Conservation (phyloP, 2,888 invertebrate species). For the Pollenia labialis region DNA sequence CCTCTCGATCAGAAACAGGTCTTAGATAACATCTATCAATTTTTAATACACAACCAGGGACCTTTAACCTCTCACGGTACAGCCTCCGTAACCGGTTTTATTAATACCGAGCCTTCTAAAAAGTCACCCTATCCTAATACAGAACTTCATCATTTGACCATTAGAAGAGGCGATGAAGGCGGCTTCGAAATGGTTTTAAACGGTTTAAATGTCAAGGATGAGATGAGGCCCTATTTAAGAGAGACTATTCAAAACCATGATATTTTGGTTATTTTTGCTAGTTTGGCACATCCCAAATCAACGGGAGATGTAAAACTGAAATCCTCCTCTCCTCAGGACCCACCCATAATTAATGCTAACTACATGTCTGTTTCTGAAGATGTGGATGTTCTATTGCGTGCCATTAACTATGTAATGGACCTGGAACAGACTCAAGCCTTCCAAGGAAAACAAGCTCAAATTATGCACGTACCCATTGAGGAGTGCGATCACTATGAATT, state of each 20-base stretch:
- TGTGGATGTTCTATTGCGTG: slow-evolving; percentile 3
- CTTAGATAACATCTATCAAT: slow-evolving; percentile 80
- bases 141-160: slow-evolving; percentile 84
- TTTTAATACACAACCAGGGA: slow-evolving; percentile 85
- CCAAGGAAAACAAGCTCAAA: slow-evolving; percentile 77
- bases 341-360: slow-evolving; percentile 84
- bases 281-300: slow-evolving; percentile 84
- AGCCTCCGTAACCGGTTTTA: slow-evolving; percentile 85
- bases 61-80: slow-evolving; percentile 82
- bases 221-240: slow-evolving; percentile 63
- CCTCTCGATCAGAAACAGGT: slow-evolving; percentile 77
- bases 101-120: slow-evolving; percentile 84
- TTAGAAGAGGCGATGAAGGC: slow-evolving; percentile 72
- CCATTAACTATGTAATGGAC: slow-evolving; percentile 77
- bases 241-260: slow-evolving; percentile 73
- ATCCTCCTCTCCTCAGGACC: slow-evolving; percentile 85
- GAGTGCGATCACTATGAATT: slow-evolving; percentile 78
- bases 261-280: slow-evolving; percentile 83
- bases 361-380: slow-evolving; percentile 20
- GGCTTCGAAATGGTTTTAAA: slow-evolving; percentile 58
- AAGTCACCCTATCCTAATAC: slow-evolving; percentile 85
- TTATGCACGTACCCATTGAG: slow-evolving; percentile 76
- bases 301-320: slow-evolving; percentile 85
- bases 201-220: slow-evolving; percentile 70
- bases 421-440: slow-evolving; percentile 84